Base-by-base conservation (phyloP, 2,888 invertebrate species). In the Dicyrtoma fusca region DNA sequence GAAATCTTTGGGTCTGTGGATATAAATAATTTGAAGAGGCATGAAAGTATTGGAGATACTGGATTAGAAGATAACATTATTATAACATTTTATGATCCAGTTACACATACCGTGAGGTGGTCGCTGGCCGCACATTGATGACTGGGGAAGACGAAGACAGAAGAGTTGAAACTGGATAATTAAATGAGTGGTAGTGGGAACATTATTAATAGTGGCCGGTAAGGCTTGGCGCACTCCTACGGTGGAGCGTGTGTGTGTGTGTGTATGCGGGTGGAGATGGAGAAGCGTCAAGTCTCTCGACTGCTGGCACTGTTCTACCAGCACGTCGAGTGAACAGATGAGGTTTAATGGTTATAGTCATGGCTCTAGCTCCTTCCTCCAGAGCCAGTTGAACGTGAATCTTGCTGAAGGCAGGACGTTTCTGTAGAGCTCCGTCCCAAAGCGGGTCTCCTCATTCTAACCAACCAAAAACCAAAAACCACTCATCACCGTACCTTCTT, bases 361-460 rank as follows among this genome's bases (percentile, higher is more conserved):
- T 26, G 57, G 25, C 57, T 26, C 23, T n/a, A 26, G 57, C 25
- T 14, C n/a, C 8, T 23, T 8, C 6, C 57, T 57, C 57, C 57
- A 21, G 57, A 25, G 57, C 57, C 57, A 57, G 57, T 57, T 25
- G 23, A 57, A 57, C 25, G 57, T 25, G 26, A 57, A 57, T 25
- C 57, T 57, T n/a, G 25, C 57, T 57, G 57, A 57, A 57, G 21
- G 57, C 57, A 57, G 57, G 57, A 57, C 57, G 57, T 26, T 25
- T 10, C 6, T 21, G 23, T 2, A 57, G 21, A 25, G 57, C 57
- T 57, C 57, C 57, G 57, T 25, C 57, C 10, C 14, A 25, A 57
- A 2, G n/a, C 25, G 4, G 2, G 34, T 34, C 34, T 34, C 34
- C 34, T n/a, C n/a, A n/a, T n/a, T n/a, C n/a, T n/a, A 34, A 34